These are phyloP conservation scores for Alces alces DNA, from an alignment of 2,113 vertebrate genomes.

Conservation along the genomic window DNA sequence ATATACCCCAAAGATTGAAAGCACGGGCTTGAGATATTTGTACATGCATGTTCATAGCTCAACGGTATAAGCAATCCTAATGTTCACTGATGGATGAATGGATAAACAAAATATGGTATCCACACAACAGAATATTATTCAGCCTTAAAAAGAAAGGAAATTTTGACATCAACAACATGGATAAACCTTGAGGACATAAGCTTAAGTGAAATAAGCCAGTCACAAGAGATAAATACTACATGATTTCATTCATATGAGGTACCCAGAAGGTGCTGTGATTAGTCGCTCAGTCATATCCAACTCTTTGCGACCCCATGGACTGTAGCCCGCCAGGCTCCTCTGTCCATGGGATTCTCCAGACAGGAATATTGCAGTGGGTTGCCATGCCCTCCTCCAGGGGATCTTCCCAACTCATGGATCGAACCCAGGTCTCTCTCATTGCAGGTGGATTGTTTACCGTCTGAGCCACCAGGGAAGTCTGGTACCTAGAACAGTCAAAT, in stretches of 20 bases:
- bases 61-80: not conserved
- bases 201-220: not conserved
- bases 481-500: not conserved
- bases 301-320: not conserved
- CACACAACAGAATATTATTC: not conserved
- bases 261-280: not conserved
- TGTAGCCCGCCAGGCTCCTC: not conserved
- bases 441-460: not conserved
- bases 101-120: not conserved
- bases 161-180: not conserved
- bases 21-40: not conserved
- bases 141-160: not conserved
- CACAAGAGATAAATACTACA: not conserved
- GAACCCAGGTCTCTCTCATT: not conserved
- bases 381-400: not conserved
- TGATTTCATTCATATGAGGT: not conserved
- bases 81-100: not conserved
- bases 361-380: not conserved
- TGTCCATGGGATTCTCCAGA: not conserved
- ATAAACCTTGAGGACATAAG: not conserved
- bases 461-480: not conserved
- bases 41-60: not conserved
- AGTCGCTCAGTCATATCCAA: rapidly evolving
- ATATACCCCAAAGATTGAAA: not conserved
- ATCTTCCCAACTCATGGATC: not conserved